Base-by-base conservation (phyloP, 2,113 vertebrate species). In the Acrocephalus arundinaceus region DNA sequence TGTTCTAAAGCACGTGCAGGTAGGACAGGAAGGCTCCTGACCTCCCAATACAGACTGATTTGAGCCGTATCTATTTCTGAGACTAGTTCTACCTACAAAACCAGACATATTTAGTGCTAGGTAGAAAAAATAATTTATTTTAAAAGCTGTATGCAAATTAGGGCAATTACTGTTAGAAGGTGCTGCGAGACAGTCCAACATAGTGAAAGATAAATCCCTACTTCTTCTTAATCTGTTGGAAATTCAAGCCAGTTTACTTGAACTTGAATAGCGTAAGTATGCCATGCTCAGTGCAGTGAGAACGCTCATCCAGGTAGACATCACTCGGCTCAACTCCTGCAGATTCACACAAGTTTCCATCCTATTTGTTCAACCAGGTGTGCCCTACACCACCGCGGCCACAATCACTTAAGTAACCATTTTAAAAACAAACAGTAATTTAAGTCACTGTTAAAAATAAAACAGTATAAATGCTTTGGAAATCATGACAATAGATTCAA, bases 341-440 rank as follows among this genome's bases (percentile, higher is more conserved):
- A 46, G 13, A 39, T 68, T 48, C 30, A 75, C 28, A 15, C 0
- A 0, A 79, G 21, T 39, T 90, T 52, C 71, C 75, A 66, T 8
- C 1, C 0, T 13, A 22, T 28, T 83, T 73, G 19, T 48, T 61
- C 54, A 86, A 19, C 19, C 39, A 59, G 0, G 3, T 41, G 37
- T 5, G 68, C 41, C 19, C 63, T 58, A n/a, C 11, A 43, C 46
- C 3, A 12, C 59, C 58, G 76, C 68, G 43, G 51, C 37, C 41
- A 74, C 46, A 70, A n/a, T 8, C 28, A 77, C 23, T 65, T 65
- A 52, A 65, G 25, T 6, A 52, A 43, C 35, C 20, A 62, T 66
- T 54, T 66, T 83, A 51, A 80, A 90, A 90, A 51, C 28, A 71
- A 89, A n/a, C 33, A 52, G 27, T 15, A 49, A 55, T 25, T 57